Evolutionary conservation across 2,888 invertebrate species (phyloP).

Genomic region (Caradrina kadenii): DNA sequence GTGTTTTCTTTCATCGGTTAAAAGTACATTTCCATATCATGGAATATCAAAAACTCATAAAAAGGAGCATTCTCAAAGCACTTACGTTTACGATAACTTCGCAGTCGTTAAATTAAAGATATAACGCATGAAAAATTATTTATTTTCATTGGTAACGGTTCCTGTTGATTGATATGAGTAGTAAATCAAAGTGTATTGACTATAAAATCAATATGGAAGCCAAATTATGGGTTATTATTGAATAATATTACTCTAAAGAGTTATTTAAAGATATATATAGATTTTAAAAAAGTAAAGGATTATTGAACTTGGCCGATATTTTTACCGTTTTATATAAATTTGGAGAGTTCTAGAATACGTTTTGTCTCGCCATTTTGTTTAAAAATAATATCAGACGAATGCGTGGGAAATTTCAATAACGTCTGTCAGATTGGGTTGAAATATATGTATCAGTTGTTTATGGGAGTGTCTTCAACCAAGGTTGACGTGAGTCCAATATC

Average conservation of each 20-base stretch:
- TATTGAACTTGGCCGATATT: constrained; percentile 48
- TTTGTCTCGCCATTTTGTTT: constrained; percentile 23
- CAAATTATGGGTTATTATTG: constrained; percentile 63
- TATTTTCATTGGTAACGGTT: constrained; percentile 68
- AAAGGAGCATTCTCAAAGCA: constrained; percentile 52
- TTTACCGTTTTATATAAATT: constrained; percentile 20
- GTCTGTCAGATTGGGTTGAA: constrained; percentile 23
- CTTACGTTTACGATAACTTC: constrained; percentile 66
- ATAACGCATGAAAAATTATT: constrained; percentile 67
- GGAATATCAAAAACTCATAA: constrained; percentile 34
- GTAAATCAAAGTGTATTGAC: constrained; percentile 70
- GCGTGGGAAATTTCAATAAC: constrained; percentile 39
- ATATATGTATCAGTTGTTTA: constrained; percentile 34
- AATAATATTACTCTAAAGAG: constrained; percentile 33
- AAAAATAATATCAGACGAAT: constrained; percentile 6
- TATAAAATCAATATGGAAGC: constrained; percentile 66
- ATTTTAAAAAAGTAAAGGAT: constrained; percentile 14
- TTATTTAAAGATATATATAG: constrained; percentile 4
- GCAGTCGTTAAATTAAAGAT: constrained; percentile 67
- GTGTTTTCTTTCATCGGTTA: too few species aligned
- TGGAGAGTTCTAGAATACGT: constrained; percentile 28
- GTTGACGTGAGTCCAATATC: constrained; percentile 42
- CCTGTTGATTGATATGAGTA: constrained; percentile 64
- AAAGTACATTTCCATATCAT: constrained; percentile 16
- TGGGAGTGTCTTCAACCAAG: constrained; percentile 20